Conservation (phyloP, 2,113 vertebrate species). For the Marcusenius ussheri region DNA sequence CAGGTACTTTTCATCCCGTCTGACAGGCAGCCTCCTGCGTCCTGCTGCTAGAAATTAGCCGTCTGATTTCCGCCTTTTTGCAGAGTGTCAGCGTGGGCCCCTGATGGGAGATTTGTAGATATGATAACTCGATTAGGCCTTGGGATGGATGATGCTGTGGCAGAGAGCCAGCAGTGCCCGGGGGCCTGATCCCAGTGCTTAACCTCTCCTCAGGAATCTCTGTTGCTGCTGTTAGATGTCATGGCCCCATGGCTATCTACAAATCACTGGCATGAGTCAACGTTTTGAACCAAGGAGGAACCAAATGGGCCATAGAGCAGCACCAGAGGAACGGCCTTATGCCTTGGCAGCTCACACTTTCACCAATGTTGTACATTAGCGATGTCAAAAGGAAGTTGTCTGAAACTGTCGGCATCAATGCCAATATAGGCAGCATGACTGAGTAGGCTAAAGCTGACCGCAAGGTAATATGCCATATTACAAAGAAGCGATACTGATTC, state of each 20-base stretch:
- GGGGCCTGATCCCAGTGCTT: slow-evolving; percentile 70
- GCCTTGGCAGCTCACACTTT: neutral
- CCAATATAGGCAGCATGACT: neutral
- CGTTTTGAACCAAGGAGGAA: neutral
- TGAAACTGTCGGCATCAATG: neutral
- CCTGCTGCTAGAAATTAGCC: slow-evolving; percentile 94
- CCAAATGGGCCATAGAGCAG: neutral
- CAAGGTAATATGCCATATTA: neutral
- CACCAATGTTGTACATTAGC: neutral
- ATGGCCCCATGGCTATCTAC: slow-evolving; percentile 53
- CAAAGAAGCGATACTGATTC: neutral
- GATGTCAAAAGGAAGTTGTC: neutral
- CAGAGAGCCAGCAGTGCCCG: slow-evolving; percentile 54
- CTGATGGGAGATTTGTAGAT: slow-evolving; percentile 70
- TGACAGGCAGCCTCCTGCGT: slow-evolving; percentile 61
- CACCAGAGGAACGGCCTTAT: neutral
- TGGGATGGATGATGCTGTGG: slow-evolving; percentile 64
- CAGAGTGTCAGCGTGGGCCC: slow-evolving; percentile 63
- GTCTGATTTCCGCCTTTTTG: slow-evolving; percentile 74
- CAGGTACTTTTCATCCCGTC: slow-evolving; percentile 78
- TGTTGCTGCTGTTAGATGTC: slow-evolving; percentile 62
- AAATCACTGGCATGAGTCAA: slow-evolving; percentile 42
- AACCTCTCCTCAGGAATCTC: slow-evolving; percentile 75
- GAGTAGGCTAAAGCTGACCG: neutral
- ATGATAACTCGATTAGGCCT: slow-evolving; percentile 89